Base-by-base conservation (phyloP, 2,113 vertebrate genomes). In the Pelecanoides urinatrix region DNA sequence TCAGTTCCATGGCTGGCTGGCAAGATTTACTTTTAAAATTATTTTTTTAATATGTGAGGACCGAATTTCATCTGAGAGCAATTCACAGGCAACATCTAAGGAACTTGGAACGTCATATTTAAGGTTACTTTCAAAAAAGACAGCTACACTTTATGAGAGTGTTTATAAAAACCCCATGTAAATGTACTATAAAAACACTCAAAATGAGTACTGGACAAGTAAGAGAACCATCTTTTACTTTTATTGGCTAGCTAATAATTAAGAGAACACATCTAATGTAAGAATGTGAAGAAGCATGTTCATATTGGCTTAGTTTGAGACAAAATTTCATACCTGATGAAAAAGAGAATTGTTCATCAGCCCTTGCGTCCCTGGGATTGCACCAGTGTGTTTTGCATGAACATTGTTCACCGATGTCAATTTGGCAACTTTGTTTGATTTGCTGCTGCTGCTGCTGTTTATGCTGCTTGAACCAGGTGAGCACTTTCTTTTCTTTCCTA, bases 401-500 rank as follows among this genome's bases (percentile, higher is more conserved):
- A 99, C 98, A 75, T 99, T 99, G 98, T 99, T 99, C 97, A 99
- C 97, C 34, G 98, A 97, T 26, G 99, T 99, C 95, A 99, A 98
- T 98, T 98, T 99, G 98, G 99, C 98, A 97, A 99, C 98, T 98
- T 99, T 99, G 58, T 98, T 99, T 97, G 99, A 95, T 98, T 98
- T 98, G 92, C 99, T 98, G 92, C 97, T 97, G 93, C 86, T 96
- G 90, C 98, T 98, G 93, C 95, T 98, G 95, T 98, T 98, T 58
- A 99, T 79, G 92, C 98, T 96, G 80, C 98, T 98, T 32, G 99
- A 98, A 96, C 98, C 98, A 5, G 99, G 98, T 45, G 99, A 98
- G 96, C 98, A 98, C 97, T 99, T 99, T 76, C 99, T 98, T 96
- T 99, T 99, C 98, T 99, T 99, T 92, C 99, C 98, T 96, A 99